Evolutionary conservation across 2,888 invertebrate species (phyloP), one percentile per base, ranked within the genome.

Genomic region (Myathropa florea): DNA sequence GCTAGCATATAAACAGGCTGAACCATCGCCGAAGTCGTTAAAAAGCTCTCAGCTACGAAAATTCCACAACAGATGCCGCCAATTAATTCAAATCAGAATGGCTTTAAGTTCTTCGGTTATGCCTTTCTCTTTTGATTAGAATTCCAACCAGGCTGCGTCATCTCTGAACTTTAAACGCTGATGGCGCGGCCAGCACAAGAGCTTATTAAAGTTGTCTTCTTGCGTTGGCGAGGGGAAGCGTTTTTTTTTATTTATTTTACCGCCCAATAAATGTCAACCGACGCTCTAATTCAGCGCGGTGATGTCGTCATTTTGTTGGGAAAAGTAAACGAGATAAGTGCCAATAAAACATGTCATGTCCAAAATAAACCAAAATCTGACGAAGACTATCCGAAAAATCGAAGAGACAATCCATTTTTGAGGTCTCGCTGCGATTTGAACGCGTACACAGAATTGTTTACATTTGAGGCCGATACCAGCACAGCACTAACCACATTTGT

Each of bases 11-110:
- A 46, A 18, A 9, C 18, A 46, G 46, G 46, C 46, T 46, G n/a
- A 18, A 21, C 6, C 7, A 18, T 18, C n/a, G 2, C 4, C 18
- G 46, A 46, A 6, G 46, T 18, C 18, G 4, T n/a, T 7, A 4
- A 59, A n/a, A 73, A 64, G 81, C 70, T 76, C 26, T 53, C 9
- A 60, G 21, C 0, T 55, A 10, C 0, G 12, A 7, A 72, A 63
- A 73, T 18, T 73, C 14, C 24, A 18, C 18, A 0, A 23, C 28
- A 84, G 83, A 75, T 84, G 80, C 24, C 80, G 70, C 65, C 28
- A 36, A 36, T 12, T 18, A 4, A 14, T 57, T n/a, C 0, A 30
- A 70, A 46, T 46, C 4, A 7, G 46, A 46, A 18, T 46, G 7
- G 18, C 46, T 18, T n/a, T 4, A 39, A 39, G 46, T 18, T 7